Evolutionary conservation across 2,113 vertebrate species (phyloP).

Genomic region (Thinocorus orbignyianus): DNA sequence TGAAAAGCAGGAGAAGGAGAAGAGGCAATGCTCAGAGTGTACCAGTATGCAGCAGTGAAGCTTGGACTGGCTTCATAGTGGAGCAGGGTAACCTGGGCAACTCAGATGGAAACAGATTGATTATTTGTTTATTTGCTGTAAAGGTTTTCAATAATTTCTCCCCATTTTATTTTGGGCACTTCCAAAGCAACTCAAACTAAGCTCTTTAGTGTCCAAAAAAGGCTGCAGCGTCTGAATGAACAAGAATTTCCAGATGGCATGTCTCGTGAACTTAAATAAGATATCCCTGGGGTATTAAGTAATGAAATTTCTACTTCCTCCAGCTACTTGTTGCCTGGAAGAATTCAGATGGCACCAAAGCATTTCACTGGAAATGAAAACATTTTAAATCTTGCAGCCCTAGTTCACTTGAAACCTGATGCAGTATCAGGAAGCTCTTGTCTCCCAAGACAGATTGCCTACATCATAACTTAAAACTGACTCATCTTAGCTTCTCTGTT

Average conservation of each 20-base stretch:
- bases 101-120: background rate
- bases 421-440: background rate
- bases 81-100: background rate
- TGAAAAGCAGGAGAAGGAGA: background rate
- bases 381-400: background rate
- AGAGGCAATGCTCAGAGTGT: background rate
- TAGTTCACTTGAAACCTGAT: background rate
- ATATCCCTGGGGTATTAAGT: slow-evolving; percentile 35
- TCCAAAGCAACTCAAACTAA: slow-evolving; percentile 6
- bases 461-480: background rate
- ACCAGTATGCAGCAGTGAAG: background rate
- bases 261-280: background rate
- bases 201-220: slow-evolving; percentile 27
- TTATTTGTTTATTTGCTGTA: background rate
- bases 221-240: slow-evolving; percentile 18
- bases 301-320: slow-evolving; percentile 54
- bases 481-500: background rate
- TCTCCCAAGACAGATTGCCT: background rate
- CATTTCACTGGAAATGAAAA: slow-evolving; percentile 28
- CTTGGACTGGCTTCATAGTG: background rate
- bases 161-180: background rate
- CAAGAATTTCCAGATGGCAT: slow-evolving; percentile 46
- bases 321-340: slow-evolving; percentile 33
- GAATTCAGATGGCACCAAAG: slow-evolving; percentile 21
- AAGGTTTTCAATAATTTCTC: background rate